phyloP scores from a whole-genome alignment of 2,113 vertebrate genomes.

The Atlantisia rogersi region DNA sequence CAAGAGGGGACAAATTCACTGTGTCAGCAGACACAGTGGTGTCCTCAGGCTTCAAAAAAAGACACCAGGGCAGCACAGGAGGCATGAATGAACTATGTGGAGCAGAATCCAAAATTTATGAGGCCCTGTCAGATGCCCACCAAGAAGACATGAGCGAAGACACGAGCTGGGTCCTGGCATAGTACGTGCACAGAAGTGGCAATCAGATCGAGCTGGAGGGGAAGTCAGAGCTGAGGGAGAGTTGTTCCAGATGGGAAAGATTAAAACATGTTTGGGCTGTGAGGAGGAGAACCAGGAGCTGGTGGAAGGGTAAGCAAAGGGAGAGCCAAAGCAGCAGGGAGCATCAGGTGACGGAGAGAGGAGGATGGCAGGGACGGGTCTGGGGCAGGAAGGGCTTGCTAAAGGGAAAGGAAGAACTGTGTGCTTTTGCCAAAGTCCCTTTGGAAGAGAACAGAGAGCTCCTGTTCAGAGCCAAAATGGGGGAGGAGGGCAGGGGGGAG shows the following conservation, averaged over 20 bases:
- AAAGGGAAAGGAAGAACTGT: background rate
- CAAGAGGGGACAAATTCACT: background rate
- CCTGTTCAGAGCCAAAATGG: background rate
- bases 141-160: background rate
- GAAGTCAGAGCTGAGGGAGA: background rate
- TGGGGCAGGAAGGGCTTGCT: conserved; percentile 5
- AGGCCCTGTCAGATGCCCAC: background rate
- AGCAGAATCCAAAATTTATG: background rate
- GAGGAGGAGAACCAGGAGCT: background rate
- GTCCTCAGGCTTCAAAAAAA: background rate
- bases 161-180: conserved; percentile 11
- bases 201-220: background rate
- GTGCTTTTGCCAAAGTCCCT: background rate
- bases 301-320: background rate
- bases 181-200: conserved; percentile 4
- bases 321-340: conserved; percentile 13
- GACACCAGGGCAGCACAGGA: conserved; percentile 1
- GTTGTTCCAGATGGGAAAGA: conserved; percentile 44
- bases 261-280: conserved; percentile 14
- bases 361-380: background rate
- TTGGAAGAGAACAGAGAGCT: conserved; percentile 23
- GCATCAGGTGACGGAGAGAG: background rate
- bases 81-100: background rate
- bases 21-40: conserved; percentile 1
- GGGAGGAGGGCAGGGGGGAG: background rate